Base-by-base conservation (phyloP, 2,797 vertebrate species). In the Hydrolagus colliei region DNA sequence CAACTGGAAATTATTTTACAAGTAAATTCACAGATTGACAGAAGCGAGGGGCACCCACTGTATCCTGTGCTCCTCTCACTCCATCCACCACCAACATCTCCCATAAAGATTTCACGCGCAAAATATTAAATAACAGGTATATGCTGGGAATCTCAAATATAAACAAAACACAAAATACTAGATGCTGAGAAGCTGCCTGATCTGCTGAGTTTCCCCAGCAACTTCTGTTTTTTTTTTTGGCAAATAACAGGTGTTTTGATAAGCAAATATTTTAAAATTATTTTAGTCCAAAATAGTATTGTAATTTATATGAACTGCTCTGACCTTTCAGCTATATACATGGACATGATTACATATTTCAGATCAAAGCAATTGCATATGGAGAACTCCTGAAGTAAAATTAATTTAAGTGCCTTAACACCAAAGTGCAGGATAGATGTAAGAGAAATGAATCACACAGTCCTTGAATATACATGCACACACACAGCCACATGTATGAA, bases 311-410 rank as follows among this genome's bases (percentile, higher is more conserved):
- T 35, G 20, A 35, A 6, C 14, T 18, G 18, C 20, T 32, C 10
- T 84, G 79, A 68, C 32, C 79, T 52, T 91, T 88, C 86, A 88
- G 89, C 78, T 85, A 91, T 91, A 92, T 93, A 87, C 87, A 85
- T 65, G 88, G 84, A 87, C 91, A 91, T 90, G 88, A 91, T 90
- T 90, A 87, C 89, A 90, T 89, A 89, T 86, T 92, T 80, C 63
- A 18, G 86, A 91, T 88, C 76, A 91, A 88, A 90, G 92, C 79
- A 80, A 90, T 87, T 65, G 35, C 86, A 41, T 61, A 3, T 89
- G 89, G 82, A 86, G 88, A 79, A 65, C 72, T 77, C 87, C 80
- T 88, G 87, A 18, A 89, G 88, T 35, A 87, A 89, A 87, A 85
- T 90, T 87, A 86, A 89, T 91, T 87, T 89, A 87, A 90, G 90